A percentile compares a stretch with the other conserved stretches of the same genome.
Evolutionary conservation across 2,888 invertebrate species (phyloP).

Genomic region (Morpho achilles): DNA sequence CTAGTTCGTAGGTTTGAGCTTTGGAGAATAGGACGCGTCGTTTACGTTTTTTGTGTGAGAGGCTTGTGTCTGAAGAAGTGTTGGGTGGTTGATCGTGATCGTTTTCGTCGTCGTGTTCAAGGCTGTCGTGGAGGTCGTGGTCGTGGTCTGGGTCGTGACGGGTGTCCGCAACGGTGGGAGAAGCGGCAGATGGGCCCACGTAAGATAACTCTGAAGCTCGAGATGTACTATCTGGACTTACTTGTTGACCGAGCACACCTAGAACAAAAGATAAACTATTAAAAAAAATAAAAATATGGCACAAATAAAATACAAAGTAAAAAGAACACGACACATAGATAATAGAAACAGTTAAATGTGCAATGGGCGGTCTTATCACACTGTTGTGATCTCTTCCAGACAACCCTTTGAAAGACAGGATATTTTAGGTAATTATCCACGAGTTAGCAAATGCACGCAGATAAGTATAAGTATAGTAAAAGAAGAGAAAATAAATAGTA

Average conservation of each 20-base stretch:
- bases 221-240: constrained; percentile 92
- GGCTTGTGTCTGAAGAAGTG: constrained; percentile 60
- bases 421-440: too few relatives aligned
- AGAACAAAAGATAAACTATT: constrained; percentile 22
- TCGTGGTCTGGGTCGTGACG: constrained; percentile 55
- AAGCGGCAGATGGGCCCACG: constrained; percentile 59
- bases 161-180: constrained; percentile 55
- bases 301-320: too few relatives aligned
- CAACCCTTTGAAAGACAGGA: too few relatives aligned
- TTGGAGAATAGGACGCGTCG: constrained; percentile 98
- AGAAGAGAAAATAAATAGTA: too few relatives aligned
- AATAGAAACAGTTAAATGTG: too few relatives aligned
- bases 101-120: constrained; percentile 81
- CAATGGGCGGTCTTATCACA: too few relatives aligned
- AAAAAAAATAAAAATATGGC: not conserved
- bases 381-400: too few relatives aligned
- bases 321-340: too few relatives aligned
- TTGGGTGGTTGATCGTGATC: constrained; percentile 63
- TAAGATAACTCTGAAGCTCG: constrained; percentile 88
- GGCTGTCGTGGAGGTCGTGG: constrained; percentile 78
- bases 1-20: constrained; percentile 97
- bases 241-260: constrained; percentile 82
- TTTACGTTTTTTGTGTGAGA: constrained; percentile 92
- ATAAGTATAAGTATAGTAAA: too few relatives aligned
- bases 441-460: too few relatives aligned